phyloP scores from a whole-genome alignment of 1,140 invertebrate species.

The Sycobia sp. region DNA sequence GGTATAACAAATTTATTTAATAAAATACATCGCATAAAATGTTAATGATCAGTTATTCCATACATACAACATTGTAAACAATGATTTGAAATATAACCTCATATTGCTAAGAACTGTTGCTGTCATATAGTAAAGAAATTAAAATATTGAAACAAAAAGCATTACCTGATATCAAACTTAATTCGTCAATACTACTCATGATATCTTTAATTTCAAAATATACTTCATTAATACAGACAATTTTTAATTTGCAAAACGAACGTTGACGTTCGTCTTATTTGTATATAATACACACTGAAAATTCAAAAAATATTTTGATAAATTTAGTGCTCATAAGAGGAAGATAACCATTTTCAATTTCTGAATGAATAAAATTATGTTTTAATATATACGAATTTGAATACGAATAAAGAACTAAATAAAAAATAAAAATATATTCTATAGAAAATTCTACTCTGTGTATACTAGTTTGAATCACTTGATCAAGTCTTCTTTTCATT shows the following conservation, averaged over 20 bases:
- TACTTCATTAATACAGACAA: neutral
- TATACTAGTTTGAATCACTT: too few species aligned
- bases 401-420: too few species aligned
- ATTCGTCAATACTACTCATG: constrained; percentile 43
- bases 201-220: neutral
- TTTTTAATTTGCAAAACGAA: neutral
- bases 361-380: too few species aligned
- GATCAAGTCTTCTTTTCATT: too few species aligned
- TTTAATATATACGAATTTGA: too few species aligned
- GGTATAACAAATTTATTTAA: neutral
- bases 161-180: constrained; percentile 44
- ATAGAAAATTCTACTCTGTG: too few species aligned
- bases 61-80: neutral
- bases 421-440: too few species aligned
- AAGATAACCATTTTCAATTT: too few species aligned
- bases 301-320: too few species aligned
- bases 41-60: constrained; percentile 14
- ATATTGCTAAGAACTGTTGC: neutral
- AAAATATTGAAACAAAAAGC: neutral
- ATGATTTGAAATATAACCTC: constrained; percentile 8
- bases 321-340: too few species aligned
- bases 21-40: neutral
- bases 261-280: too few species aligned
- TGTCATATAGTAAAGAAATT: neutral
- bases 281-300: too few species aligned